Percentiles rank a stretch among this genome's conserved stretches.
Conservation (phyloP, 2,888 invertebrate species). For the Branchipolynoe longqiensis region DNA sequence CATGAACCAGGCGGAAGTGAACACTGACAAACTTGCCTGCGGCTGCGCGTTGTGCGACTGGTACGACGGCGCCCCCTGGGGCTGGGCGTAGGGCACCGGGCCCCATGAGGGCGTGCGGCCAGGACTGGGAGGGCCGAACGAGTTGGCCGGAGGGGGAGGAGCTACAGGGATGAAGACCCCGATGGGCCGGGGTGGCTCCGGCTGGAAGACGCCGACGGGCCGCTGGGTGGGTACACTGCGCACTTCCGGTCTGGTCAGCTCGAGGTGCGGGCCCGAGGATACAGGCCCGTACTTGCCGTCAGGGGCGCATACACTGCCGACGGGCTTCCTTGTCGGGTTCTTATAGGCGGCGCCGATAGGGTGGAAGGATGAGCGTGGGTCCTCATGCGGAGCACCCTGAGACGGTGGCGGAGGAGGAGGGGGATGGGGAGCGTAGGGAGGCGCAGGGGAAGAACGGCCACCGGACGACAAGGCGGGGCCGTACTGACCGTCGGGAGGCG, state of each 20-base stretch:
- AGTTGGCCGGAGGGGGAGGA: not conserved
- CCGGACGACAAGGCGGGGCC: not conserved
- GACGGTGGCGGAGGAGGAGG: not conserved
- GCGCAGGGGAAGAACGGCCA: not conserved
- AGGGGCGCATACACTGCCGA: not conserved
- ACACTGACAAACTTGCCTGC: not conserved
- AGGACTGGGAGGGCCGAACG: not conserved
- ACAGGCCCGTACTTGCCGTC: conserved; percentile 30
- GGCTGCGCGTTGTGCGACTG: not conserved
- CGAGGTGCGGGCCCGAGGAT: not conserved
- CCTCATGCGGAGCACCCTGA: not conserved
- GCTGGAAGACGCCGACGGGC: conserved; percentile 14
- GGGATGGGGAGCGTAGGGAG: not conserved
- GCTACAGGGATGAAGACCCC: not conserved
- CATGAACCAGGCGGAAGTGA: not conserved
- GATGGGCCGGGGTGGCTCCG: not conserved
- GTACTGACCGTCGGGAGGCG: conserved; percentile 48
- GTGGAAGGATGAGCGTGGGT: conserved; percentile 1
- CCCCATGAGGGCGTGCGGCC: not conserved
- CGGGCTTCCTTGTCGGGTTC: conserved; percentile 6
- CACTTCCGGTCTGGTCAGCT: not conserved
- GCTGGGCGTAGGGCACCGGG: not conserved
- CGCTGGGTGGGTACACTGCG: conserved; percentile 15
- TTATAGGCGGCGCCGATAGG: conserved; percentile 27
- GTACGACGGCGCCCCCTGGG: not conserved